phyloP scores from a whole-genome alignment of 2,888 invertebrate genomes.

The Yponomeuta malinellus region DNA sequence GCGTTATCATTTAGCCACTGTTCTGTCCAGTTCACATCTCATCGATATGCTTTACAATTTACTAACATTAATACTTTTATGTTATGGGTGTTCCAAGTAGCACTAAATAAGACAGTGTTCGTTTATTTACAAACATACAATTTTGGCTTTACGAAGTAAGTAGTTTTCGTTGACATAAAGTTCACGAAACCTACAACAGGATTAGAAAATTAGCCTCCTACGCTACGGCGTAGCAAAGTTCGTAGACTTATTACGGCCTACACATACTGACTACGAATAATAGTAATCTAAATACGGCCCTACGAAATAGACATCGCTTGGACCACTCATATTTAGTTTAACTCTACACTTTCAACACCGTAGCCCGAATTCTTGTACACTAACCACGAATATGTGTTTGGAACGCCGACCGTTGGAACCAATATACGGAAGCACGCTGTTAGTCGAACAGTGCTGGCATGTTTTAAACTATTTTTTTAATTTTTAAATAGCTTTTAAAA shows the following conservation, averaged over 20 bases:
- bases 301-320: background rate
- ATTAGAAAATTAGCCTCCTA: background rate
- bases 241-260: background rate
- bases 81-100: constrained; percentile 4
- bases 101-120: too few species aligned
- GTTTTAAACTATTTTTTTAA: too few species aligned
- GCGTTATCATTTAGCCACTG: constrained; percentile 9
- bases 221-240: constrained; percentile 10
- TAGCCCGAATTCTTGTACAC: background rate
- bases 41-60: constrained; percentile 7
- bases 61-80: constrained; percentile 11
- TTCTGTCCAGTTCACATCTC: constrained; percentile 6
- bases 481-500: too few species aligned
- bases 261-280: background rate
- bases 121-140: too few species aligned
- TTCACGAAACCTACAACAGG: background rate
- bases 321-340: background rate
- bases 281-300: background rate
- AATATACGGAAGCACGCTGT: too few species aligned
- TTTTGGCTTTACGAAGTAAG: too few species aligned
- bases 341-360: background rate
- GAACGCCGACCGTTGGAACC: too few species aligned
- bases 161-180: background rate
- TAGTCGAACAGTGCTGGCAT: too few species aligned
- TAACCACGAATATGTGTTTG: too few species aligned